Conservation (phyloP, 2,888 invertebrate species). For the Eupithecia centaureata region DNA sequence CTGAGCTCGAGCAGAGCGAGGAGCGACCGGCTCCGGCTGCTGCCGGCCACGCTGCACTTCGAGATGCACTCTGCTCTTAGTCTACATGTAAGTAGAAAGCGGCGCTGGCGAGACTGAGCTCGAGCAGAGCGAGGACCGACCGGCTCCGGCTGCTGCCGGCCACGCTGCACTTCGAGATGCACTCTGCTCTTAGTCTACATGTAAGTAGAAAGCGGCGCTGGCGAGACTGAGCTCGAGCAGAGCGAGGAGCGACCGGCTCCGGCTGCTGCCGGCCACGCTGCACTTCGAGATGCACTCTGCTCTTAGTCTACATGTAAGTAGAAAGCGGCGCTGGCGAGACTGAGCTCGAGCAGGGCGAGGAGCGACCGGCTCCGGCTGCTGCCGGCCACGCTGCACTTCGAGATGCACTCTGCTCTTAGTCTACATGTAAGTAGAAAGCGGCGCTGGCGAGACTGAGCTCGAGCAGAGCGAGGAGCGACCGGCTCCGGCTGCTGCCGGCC, state of each 20-base stretch:
- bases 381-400: neutral
- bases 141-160: neutral
- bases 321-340: slow-evolving; percentile 67
- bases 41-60: neutral
- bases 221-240: slow-evolving; percentile 64
- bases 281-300: neutral
- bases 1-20: slow-evolving; percentile 62
- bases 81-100: slow-evolving; percentile 47
- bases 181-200: neutral
- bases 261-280: neutral
- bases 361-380: neutral
- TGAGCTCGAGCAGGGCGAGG: slow-evolving; percentile 60
- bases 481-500: neutral
- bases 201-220: slow-evolving; percentile 58
- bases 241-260: slow-evolving; percentile 42
- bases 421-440: slow-evolving; percentile 47
- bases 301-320: neutral
- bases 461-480: slow-evolving; percentile 51
- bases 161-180: neutral
- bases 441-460: slow-evolving; percentile 67
- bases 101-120: slow-evolving; percentile 65
- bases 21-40: neutral
- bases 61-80: neutral
- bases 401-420: neutral
- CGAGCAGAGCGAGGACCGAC: slow-evolving; percentile 53